phyloP scores from a whole-genome alignment of 2,797 vertebrate genomes.

The Knipowitschia caucasica region DNA sequence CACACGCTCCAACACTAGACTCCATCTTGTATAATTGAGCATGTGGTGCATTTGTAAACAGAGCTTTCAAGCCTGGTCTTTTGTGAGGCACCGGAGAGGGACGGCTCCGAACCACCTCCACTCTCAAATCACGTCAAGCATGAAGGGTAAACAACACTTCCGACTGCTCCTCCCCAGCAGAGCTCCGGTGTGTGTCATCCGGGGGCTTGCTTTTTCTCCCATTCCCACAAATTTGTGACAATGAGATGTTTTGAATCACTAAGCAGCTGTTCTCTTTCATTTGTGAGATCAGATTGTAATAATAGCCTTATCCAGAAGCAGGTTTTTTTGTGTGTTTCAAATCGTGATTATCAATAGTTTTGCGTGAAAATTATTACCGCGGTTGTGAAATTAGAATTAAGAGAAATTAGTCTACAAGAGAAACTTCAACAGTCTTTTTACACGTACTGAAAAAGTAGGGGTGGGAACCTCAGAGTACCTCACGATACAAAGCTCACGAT shows the following conservation, averaged over 20 bases:
- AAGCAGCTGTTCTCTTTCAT: background rate
- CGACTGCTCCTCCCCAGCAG: conserved; percentile 35
- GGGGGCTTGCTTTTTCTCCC: conserved; percentile 1
- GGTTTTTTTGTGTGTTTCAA: background rate
- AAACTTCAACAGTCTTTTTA: no score
- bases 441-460: no score
- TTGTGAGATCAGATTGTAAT: background rate
- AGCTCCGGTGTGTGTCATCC: conserved; percentile 9
- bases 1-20: conserved; percentile 31
- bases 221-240: background rate
- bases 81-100: conserved; percentile 37
- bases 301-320: background rate
- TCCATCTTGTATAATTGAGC: conserved; percentile 60
- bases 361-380: no score
- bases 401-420: no score
- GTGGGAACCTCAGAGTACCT: no score
- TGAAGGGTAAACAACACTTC: conserved; percentile 64
- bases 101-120: conserved; percentile 52
- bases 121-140: conserved; percentile 54
- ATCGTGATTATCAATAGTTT: no score
- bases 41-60: conserved; percentile 31
- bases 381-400: no score
- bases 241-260: background rate
- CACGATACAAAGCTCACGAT: no score
- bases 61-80: conserved; percentile 51